Evolutionary conservation across 2,888 invertebrate genomes (phyloP).

Genomic region (Drosophila nigricruria): DNA sequence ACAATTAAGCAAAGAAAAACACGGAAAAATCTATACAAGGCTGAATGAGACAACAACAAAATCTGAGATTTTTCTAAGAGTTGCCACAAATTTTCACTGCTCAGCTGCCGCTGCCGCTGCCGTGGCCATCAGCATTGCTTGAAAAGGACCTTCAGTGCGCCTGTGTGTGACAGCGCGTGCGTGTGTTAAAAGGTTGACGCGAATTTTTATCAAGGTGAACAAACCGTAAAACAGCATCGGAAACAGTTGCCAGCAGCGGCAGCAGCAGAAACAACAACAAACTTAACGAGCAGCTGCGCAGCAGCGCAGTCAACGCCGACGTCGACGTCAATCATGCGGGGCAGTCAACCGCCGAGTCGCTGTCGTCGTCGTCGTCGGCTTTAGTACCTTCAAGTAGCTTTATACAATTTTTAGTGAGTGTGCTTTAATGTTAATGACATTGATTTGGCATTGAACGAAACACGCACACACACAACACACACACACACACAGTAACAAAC

Average conservation of each 20-base stretch:
- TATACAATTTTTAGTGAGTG: conserved; percentile 80
- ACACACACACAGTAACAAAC: conserved; percentile 20
- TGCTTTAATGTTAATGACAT: conserved; percentile 79
- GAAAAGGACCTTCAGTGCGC: conserved; percentile 72
- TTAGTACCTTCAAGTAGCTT: conserved; percentile 71
- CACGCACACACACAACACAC: conserved; percentile 37
- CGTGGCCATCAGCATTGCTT: conserved; percentile 59
- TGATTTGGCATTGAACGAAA: conserved; percentile 73
- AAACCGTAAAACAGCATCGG: conserved; percentile 69
- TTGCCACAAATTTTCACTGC: conserved; percentile 26
- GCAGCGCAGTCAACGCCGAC: conserved; percentile 12
- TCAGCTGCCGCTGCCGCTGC: conserved; percentile 17
- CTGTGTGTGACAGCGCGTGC: conserved; percentile 51
- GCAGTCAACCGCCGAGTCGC: conserved; percentile 39
- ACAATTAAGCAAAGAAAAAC: conserved; percentile 59
- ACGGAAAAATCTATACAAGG: conserved; percentile 71
- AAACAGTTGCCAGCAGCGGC: conserved; percentile 25
- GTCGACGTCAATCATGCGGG: conserved; percentile 47
- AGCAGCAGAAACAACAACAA: conserved; percentile 24
- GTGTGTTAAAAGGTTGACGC: conserved; percentile 71
- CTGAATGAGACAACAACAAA: conserved; percentile 31
- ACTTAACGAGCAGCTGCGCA: conserved; percentile 12
- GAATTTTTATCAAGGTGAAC: conserved; percentile 75
- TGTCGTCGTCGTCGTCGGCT: conserved; percentile 41
- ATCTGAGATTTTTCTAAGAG: conserved; percentile 64